Percentiles rank a stretch among this genome's conserved stretches.
phyloP scores from a whole-genome alignment of 1,140 invertebrate genomes.

The Drusus annulatus region DNA sequence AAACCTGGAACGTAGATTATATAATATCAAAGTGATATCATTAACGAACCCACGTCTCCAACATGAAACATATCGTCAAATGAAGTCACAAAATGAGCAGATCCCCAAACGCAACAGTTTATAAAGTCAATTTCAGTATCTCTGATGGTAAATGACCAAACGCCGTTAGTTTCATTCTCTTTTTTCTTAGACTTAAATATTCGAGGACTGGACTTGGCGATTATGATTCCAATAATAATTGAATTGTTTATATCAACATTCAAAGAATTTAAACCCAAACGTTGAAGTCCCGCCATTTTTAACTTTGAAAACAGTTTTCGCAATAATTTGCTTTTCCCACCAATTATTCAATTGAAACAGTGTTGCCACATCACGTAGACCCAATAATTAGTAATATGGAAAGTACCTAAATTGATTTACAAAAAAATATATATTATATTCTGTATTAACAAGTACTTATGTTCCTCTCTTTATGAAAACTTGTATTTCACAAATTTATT shows the following conservation, averaged over 20 bases:
- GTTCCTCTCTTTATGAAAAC: too few relatives aligned
- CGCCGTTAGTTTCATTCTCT: constrained; percentile 70
- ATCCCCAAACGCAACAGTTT: constrained; percentile 80
- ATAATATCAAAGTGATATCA: neutral
- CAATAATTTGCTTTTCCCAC: too few relatives aligned
- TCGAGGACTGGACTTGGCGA: constrained; percentile 66
- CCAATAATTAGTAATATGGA: too few relatives aligned
- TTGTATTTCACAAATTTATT: too few relatives aligned
- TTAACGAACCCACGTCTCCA: constrained; percentile 75
- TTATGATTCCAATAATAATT: constrained; percentile 66
- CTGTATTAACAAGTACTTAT: too few relatives aligned
- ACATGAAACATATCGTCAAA: constrained; percentile 74
- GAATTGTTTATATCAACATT: constrained; percentile 68
- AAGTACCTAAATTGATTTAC: too few relatives aligned
- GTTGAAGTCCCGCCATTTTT: constrained; percentile 67
- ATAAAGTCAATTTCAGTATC: constrained; percentile 79
- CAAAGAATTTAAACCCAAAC: constrained; percentile 65
- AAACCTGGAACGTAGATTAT: neutral
- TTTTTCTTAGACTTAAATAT: constrained; percentile 65
- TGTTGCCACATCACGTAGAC: too few relatives aligned
- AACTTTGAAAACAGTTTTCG: constrained; percentile 33
- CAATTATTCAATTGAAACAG: too few relatives aligned
- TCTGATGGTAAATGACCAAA: constrained; percentile 80
- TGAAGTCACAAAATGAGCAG: constrained; percentile 72
- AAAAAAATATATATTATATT: too few relatives aligned